These are phyloP conservation scores for Grammomys surdaster DNA, from an alignment of 2,113 vertebrate genomes.

Conservation along the genomic window DNA sequence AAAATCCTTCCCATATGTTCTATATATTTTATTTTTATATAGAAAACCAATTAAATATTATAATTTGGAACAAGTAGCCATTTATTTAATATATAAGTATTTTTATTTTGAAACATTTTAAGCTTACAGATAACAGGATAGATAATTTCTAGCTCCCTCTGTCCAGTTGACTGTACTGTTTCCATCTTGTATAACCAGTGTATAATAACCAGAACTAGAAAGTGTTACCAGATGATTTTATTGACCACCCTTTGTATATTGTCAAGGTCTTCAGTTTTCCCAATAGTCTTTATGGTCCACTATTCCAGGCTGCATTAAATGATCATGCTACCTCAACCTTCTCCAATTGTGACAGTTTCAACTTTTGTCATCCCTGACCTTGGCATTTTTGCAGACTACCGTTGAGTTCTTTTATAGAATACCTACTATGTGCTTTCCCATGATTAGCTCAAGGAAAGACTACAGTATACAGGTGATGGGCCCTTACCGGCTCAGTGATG, in stretches of 20 bases:
- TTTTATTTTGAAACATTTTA: constrained; percentile 55
- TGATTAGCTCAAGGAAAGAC: not conserved
- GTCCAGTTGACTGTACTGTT: not conserved
- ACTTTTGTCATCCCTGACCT: not conserved
- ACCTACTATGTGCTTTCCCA: constrained; percentile 4
- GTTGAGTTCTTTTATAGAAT: constrained; percentile 32
- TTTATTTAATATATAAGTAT: not conserved
- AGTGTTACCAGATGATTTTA: not conserved
- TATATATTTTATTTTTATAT: constrained; percentile 21
- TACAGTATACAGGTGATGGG: not conserved
- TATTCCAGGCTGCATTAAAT: not conserved
- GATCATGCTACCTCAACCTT: not conserved
- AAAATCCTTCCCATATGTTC: constrained; percentile 2
- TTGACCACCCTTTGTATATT: not conserved
- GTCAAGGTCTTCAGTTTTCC: constrained; percentile 4
- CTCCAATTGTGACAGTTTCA: not conserved
- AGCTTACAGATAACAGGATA: not conserved
- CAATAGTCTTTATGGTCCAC: not conserved
- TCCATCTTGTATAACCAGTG: not conserved
- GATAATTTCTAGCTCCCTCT: not conserved
- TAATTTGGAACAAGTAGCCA: not conserved
- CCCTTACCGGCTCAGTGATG: not conserved
- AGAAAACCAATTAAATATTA: constrained; percentile 21
- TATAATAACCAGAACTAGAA: not conserved
- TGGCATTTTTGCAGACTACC: not conserved